A percentile compares a stretch with the other conserved stretches of the same genome.
phyloP scores from a whole-genome alignment of 2,113 vertebrate species.

The Ciconia stormi region DNA sequence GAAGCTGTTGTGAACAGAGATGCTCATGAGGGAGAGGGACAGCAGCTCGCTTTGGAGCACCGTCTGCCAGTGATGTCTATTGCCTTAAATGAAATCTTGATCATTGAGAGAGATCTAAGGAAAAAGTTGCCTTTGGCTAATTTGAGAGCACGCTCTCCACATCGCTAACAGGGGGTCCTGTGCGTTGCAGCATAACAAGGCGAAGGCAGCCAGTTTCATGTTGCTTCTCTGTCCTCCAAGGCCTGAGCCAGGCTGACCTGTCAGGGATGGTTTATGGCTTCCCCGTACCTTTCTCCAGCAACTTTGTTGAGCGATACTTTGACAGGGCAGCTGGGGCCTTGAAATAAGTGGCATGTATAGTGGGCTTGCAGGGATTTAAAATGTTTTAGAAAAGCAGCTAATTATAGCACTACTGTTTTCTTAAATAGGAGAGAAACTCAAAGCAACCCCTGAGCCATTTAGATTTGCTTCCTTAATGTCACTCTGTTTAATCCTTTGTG shows the following conservation, averaged over 20 bases:
- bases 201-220: accelerated
- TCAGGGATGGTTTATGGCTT: background rate
- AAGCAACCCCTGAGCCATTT: background rate
- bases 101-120: background rate
- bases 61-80: background rate
- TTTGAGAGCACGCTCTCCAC: background rate
- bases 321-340: background rate
- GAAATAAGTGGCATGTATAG: background rate
- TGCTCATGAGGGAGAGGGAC: background rate
- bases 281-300: background rate
- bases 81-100: background rate
- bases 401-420: background rate
- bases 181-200: background rate
- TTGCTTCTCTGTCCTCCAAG: background rate
- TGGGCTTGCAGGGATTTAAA: background rate
- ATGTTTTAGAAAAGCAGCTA: background rate
- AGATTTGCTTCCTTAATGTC: background rate
- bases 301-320: background rate
- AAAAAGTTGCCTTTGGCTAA: background rate
- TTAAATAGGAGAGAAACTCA: background rate
- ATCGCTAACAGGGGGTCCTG: background rate
- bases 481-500: background rate
- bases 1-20: background rate
- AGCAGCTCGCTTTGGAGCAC: background rate
- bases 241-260: background rate